Conservation (phyloP, 2,113 vertebrate species). For the Perccottus glenii region DNA sequence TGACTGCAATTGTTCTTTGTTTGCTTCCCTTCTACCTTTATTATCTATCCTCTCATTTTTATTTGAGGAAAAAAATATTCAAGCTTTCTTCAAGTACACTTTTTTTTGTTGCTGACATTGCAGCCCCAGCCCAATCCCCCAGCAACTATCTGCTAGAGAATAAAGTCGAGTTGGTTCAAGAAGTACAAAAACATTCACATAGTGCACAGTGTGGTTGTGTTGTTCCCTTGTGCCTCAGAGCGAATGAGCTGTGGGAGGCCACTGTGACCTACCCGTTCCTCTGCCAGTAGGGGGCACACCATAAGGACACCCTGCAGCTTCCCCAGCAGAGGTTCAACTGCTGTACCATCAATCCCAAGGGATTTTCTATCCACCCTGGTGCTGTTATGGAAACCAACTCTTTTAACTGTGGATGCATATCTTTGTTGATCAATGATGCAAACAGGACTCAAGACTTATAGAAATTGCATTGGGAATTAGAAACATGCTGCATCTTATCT, state of each 20-base stretch:
- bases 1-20: conserved; percentile 14
- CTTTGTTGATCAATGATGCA: conserved; percentile 65
- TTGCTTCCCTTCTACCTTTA: conserved; percentile 15
- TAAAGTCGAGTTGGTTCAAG: neutral
- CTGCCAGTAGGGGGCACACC: conserved; percentile 43
- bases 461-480: conserved; percentile 55
- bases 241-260: conserved; percentile 29
- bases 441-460: conserved; percentile 43
- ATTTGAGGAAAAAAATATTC: neutral
- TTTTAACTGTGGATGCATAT: conserved; percentile 53
- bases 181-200: conserved; percentile 3
- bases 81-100: conserved; percentile 15
- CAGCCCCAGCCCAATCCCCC: too few relatives aligned
- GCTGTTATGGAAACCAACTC: conserved; percentile 60
- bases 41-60: conserved; percentile 34
- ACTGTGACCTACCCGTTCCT: conserved; percentile 33
- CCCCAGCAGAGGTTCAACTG: conserved; percentile 42
- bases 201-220: neutral
- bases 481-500: conserved; percentile 27
- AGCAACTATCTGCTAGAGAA: conserved; percentile 32
- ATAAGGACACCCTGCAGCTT: conserved; percentile 39
- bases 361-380: conserved; percentile 36
- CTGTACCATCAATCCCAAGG: conserved; percentile 50
- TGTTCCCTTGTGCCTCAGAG: conserved; percentile 18
- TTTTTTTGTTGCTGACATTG: conserved; percentile 48